phyloP scores from a whole-genome alignment of 2,113 vertebrate species.

The Phrynosoma platyrhinos region DNA sequence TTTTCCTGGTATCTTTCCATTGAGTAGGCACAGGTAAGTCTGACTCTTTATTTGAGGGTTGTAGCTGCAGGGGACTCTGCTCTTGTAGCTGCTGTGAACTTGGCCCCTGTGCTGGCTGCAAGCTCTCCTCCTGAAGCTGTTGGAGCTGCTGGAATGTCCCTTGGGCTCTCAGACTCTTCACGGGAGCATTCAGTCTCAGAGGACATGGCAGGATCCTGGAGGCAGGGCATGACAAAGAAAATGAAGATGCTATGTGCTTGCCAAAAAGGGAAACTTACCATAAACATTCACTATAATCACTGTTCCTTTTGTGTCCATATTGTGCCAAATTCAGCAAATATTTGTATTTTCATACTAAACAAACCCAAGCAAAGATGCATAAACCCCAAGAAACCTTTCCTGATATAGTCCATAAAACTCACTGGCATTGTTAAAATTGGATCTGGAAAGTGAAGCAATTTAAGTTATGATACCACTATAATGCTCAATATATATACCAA shows the following conservation, averaged over 20 bases:
- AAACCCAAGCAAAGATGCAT: constrained; percentile 5
- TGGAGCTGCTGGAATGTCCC: too few relatives aligned
- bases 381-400: background rate
- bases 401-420: background rate
- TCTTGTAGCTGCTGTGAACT: too few relatives aligned
- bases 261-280: constrained; percentile 6
- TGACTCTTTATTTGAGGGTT: too few relatives aligned
- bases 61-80: too few relatives aligned
- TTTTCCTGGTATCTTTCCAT: too few relatives aligned
- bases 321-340: constrained; percentile 10
- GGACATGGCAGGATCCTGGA: too few relatives aligned
- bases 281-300: background rate
- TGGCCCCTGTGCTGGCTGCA: too few relatives aligned
- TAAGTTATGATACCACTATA: constrained; percentile 22
- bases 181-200: too few relatives aligned
- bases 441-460: constrained; percentile 29
- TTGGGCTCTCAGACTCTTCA: too few relatives aligned
- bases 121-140: too few relatives aligned
- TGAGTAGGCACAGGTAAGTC: too few relatives aligned
- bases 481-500: too few relatives aligned
- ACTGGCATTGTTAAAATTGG: constrained; percentile 24
- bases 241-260: constrained; percentile 6
- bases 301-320: background rate
- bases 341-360: constrained; percentile 1
- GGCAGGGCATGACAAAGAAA: background rate